Evolutionary conservation across 2,113 vertebrate species (phyloP).

Genomic region (Urocynchramus pylzowi): DNA sequence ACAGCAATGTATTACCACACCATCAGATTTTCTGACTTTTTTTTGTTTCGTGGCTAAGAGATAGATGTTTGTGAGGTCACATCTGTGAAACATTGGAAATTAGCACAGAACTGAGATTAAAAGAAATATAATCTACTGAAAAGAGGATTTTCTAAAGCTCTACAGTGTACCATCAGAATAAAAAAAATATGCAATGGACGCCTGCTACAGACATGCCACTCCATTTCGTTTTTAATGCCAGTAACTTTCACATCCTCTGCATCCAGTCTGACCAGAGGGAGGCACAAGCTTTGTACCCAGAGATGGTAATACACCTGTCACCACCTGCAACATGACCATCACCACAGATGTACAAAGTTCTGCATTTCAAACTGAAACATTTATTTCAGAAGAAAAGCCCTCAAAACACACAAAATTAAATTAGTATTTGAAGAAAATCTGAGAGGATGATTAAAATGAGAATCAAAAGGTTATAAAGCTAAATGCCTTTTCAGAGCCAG

Average conservation of each 20-base stretch:
- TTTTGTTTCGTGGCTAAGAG: neutral
- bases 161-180: neutral
- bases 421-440: constrained; percentile 24
- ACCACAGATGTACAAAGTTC: neutral
- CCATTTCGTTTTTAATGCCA: neutral
- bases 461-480: constrained; percentile 41
- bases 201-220: neutral
- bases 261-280: neutral
- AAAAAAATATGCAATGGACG: neutral
- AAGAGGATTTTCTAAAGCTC: neutral
- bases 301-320: neutral
- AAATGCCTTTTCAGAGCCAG: constrained; percentile 29
- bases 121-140: neutral
- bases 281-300: neutral
- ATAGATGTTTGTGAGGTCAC: neutral
- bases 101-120: neutral
- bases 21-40: neutral
- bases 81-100: neutral
- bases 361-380: neutral
- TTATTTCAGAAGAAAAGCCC: neutral
- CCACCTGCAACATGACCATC: neutral
- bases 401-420: neutral
- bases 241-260: neutral
- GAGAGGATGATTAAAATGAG: constrained; percentile 14
- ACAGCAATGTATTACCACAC: neutral